A percentile compares a stretch with the other conserved stretches of the same genome.
phyloP scores from a whole-genome alignment of 2,888 invertebrate genomes.

The Yponomeuta cagnagella region DNA sequence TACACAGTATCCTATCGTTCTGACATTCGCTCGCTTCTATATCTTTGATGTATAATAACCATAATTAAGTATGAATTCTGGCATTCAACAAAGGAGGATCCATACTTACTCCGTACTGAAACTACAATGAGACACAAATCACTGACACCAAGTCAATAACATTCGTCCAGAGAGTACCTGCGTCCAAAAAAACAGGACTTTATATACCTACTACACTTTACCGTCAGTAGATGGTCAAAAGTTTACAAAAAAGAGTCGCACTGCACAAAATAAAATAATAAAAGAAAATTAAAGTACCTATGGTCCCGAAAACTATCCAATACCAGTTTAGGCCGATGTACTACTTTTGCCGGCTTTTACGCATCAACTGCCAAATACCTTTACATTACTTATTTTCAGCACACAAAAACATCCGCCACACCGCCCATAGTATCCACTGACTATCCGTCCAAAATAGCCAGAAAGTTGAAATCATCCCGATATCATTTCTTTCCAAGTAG shows the following conservation, averaged over 20 bases:
- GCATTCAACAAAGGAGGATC: too few species aligned
- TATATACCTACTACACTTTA: neutral
- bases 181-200: neutral
- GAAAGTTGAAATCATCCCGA: neutral
- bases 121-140: too few species aligned
- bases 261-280: neutral
- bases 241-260: neutral
- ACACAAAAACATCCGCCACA: neutral
- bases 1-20: too few species aligned
- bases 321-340: neutral
- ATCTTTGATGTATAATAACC: too few species aligned
- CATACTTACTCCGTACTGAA: too few species aligned
- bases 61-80: too few species aligned
- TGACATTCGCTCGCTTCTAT: too few species aligned
- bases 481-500: conserved; percentile 63
- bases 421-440: neutral
- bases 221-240: neutral
- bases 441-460: neutral
- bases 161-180: neutral
- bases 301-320: too few species aligned
- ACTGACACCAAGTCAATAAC: neutral
- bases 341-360: neutral
- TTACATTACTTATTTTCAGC: too few species aligned
- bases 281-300: neutral
- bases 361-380: neutral